These are phyloP conservation scores for Platysteira castanea DNA, from an alignment of 2,113 vertebrate species.

Conservation along the genomic window DNA sequence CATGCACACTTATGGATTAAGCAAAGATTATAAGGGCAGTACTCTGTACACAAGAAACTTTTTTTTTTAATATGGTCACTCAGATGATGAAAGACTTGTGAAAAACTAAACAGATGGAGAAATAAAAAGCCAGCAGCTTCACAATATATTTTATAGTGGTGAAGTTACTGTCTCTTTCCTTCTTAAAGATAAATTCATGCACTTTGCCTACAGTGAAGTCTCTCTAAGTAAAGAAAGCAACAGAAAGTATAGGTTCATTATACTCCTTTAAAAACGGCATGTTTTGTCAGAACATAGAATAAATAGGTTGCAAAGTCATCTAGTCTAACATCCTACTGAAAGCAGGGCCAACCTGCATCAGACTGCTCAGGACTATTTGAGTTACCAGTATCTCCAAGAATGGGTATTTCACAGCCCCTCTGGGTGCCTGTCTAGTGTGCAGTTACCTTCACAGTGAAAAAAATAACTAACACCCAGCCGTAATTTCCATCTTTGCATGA, in stretches of 20 bases:
- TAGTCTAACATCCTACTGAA: background rate
- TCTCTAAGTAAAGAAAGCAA: background rate
- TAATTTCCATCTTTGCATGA: background rate
- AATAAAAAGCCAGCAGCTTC: background rate
- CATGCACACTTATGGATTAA: background rate
- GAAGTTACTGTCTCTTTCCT: background rate
- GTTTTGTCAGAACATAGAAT: background rate
- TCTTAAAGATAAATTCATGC: background rate
- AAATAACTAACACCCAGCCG: background rate
- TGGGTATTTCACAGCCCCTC: background rate
- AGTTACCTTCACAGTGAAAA: background rate
- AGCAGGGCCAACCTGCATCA: background rate
- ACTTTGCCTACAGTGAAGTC: background rate
- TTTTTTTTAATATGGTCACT: background rate
- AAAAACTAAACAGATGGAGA: background rate
- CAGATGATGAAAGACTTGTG: background rate
- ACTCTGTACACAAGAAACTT: background rate
- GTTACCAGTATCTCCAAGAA: background rate
- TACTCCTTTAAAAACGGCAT: background rate
- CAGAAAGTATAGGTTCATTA: background rate
- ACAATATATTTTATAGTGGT: background rate
- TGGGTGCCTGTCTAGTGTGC: background rate
- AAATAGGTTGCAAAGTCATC: background rate
- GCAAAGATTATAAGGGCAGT: background rate
- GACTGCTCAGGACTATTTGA: background rate